phyloP scores from a whole-genome alignment of 2,113 vertebrate genomes.

The Neopipo cinnamomea region DNA sequence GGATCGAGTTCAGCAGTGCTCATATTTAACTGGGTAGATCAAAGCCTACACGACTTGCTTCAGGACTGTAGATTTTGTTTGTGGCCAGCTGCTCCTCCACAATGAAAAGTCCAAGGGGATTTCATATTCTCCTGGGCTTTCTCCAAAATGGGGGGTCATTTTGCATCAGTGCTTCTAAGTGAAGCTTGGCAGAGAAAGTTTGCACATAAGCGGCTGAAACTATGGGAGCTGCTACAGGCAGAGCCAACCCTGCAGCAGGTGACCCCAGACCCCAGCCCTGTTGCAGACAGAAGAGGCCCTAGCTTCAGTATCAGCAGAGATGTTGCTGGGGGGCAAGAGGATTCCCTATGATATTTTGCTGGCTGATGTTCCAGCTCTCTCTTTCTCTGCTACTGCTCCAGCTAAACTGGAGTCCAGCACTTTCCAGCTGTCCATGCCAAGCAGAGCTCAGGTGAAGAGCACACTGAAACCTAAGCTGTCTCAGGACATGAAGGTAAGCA shows the following conservation, averaged over 20 bases:
- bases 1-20: background rate
- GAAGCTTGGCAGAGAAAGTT: background rate
- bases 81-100: background rate
- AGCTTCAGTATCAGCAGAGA: background rate
- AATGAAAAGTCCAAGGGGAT: background rate
- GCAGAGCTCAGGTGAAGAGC: background rate
- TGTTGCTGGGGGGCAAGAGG: background rate
- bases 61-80: background rate
- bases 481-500: background rate
- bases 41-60: background rate
- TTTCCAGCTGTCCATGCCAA: background rate
- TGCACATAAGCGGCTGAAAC: background rate
- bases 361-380: background rate
- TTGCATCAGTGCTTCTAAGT: background rate
- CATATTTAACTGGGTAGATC: background rate
- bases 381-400: background rate
- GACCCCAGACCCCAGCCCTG: rapidly evolving
- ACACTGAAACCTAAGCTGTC: background rate
- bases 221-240: background rate
- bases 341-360: background rate
- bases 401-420: background rate
- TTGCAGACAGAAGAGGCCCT: background rate
- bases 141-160: background rate
- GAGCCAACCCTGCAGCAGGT: rapidly evolving
- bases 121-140: background rate